Evolutionary conservation across 2,113 vertebrate genomes (phyloP).

Genomic region (Elephantulus edwardii): DNA sequence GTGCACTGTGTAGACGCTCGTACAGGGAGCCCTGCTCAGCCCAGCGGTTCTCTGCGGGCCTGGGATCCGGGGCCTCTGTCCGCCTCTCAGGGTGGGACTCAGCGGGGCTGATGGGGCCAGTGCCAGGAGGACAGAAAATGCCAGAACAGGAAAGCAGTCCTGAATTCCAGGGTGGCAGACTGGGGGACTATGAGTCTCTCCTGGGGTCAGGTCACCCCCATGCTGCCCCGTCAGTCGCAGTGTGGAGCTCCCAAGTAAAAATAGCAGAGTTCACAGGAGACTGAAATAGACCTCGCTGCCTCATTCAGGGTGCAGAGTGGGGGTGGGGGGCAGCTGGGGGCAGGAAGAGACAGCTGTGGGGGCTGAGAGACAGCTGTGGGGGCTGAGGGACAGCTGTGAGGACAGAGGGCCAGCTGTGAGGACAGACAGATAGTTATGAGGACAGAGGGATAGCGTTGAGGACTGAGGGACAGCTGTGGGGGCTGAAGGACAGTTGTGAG

Average conservation of each 20-base stretch:
- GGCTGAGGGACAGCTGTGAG: not conserved
- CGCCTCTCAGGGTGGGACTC: not conserved
- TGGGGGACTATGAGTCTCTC: not conserved
- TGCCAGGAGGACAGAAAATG: not conserved
- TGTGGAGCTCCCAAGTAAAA: not conserved
- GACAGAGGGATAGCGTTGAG: accelerated
- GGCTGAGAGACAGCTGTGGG: not conserved
- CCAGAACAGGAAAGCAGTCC: not conserved
- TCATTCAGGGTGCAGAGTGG: accelerated
- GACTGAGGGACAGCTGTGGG: too few species aligned
- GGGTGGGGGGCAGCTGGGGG: not conserved
- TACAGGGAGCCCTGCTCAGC: not conserved
- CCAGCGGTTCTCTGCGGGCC: not conserved
- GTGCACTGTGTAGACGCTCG: too few species aligned
- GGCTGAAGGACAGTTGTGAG: not conserved
- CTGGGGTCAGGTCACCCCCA: not conserved
- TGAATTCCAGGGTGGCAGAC: not conserved
- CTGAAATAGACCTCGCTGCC: not conserved
- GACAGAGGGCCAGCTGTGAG: not conserved
- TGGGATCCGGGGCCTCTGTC: not conserved
- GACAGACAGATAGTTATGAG: not conserved
- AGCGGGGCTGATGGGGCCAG: not conserved
- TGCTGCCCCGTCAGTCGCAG: not conserved
- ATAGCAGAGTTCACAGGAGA: not conserved
- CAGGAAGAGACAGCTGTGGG: not conserved